These are phyloP conservation scores for Toxotes jaculatrix DNA, from an alignment of 2,113 vertebrate species.

Conservation along the genomic window DNA sequence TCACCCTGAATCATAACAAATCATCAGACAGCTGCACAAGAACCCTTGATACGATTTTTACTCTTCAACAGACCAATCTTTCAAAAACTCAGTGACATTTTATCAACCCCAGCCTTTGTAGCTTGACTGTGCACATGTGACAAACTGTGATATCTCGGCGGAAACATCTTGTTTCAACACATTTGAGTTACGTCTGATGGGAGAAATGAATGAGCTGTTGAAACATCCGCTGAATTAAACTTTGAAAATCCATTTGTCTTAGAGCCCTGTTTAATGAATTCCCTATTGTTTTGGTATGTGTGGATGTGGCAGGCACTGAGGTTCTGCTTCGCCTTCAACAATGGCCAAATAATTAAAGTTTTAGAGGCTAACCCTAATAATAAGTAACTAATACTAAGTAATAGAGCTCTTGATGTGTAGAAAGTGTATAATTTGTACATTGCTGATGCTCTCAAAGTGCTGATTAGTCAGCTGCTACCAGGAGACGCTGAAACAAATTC, in stretches of 20 bases:
- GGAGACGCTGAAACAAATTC: conserved; percentile 25
- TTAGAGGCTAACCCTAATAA: not conserved
- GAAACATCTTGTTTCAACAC: conserved; percentile 41
- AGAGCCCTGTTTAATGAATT: conserved; percentile 1
- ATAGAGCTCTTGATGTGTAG: not conserved
- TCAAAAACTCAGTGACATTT: not conserved
- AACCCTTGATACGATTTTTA: not conserved
- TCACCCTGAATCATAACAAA: not conserved
- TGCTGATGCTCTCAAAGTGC: not conserved
- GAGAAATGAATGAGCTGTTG: conserved; percentile 21
- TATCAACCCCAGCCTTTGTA: conserved; percentile 15
- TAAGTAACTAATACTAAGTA: not conserved
- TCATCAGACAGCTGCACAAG: not conserved
- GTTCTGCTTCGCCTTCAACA: not conserved
- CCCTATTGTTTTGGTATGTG: conserved; percentile 43
- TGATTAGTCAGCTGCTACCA: conserved; percentile 34
- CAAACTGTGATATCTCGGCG: not conserved
- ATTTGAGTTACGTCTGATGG: conserved; percentile 8
- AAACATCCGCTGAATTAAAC: conserved; percentile 37
- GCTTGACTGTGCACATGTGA: conserved; percentile 21
- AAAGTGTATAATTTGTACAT: not conserved
- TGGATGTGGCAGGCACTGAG: conserved; percentile 18
- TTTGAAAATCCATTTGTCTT: conserved; percentile 29
- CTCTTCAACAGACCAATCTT: not conserved
- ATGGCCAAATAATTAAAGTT: not conserved